Conservation (phyloP, 2,113 vertebrate genomes). For the Proteles cristata region DNA sequence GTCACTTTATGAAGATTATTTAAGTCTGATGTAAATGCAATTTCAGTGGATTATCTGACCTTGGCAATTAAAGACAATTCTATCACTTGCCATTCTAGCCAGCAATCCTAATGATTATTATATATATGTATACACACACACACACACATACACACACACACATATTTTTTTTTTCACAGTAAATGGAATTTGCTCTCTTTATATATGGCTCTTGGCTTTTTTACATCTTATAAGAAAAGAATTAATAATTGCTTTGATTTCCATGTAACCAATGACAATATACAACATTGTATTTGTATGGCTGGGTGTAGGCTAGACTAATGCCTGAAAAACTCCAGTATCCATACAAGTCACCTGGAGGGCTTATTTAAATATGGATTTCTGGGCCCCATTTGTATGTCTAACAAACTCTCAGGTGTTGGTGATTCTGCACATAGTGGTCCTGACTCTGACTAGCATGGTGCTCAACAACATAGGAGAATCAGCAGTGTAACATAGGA, state of each 20-base stretch:
- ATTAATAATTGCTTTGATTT: not conserved
- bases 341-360: not conserved
- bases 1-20: constrained; percentile 15
- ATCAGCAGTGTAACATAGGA: not conserved
- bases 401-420: not conserved
- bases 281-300: not conserved
- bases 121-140: not conserved
- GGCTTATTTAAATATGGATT: constrained; percentile 2
- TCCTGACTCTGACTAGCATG: not conserved
- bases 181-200: not conserved
- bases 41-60: constrained; percentile 34
- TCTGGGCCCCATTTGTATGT: not conserved
- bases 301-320: not conserved
- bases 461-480: not conserved
- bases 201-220: not conserved
- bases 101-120: constrained; percentile 27
- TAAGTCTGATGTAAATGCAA: constrained; percentile 8
- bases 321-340: not conserved
- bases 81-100: not conserved
- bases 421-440: not conserved
- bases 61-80: constrained; percentile 44
- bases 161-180: not conserved
- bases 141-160: no score
- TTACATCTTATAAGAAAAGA: not conserved
- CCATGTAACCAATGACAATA: not conserved